These are phyloP conservation scores for Capreolus pygargus DNA, from an alignment of 2,113 vertebrate genomes.

Conservation along the genomic window DNA sequence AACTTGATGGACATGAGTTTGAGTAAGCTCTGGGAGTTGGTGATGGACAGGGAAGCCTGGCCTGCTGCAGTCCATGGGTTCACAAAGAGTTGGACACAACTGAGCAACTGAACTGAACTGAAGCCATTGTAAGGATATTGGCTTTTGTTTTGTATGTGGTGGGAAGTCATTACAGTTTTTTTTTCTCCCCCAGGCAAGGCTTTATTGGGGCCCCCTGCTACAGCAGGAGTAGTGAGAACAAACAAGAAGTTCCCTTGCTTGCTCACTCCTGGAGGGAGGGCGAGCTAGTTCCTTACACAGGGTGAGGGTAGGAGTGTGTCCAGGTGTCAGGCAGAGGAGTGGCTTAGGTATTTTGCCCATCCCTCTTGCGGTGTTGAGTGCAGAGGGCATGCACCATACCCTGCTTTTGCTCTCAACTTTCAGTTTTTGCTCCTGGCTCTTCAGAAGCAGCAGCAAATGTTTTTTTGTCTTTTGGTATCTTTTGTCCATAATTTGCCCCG, in stretches of 20 bases:
- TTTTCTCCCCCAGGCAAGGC: no score
- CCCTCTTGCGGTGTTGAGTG: neutral
- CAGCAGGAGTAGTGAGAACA: neutral
- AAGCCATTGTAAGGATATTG: neutral
- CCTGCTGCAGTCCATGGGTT: neutral
- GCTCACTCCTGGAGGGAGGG: neutral
- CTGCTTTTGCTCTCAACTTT: neutral
- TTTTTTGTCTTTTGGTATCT: neutral
- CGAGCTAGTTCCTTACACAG: fast-evolving
- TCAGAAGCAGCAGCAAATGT: neutral
- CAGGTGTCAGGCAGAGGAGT: neutral
- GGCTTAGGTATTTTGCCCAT: neutral
- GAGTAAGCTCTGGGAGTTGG: neutral
- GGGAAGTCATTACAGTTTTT: neutral
- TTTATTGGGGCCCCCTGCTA: neutral
- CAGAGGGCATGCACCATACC: neutral
- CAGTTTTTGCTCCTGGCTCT: neutral
- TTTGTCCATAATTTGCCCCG: neutral
- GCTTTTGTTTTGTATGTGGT: neutral
- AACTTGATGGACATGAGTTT: neutral
- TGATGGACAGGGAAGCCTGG: neutral
- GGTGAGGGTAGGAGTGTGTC: neutral
- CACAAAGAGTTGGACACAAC: neutral
- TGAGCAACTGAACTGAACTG: no score
- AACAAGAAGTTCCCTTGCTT: neutral